Base-by-base conservation (phyloP, 2,113 vertebrate genomes). In the Cairina moschata region DNA sequence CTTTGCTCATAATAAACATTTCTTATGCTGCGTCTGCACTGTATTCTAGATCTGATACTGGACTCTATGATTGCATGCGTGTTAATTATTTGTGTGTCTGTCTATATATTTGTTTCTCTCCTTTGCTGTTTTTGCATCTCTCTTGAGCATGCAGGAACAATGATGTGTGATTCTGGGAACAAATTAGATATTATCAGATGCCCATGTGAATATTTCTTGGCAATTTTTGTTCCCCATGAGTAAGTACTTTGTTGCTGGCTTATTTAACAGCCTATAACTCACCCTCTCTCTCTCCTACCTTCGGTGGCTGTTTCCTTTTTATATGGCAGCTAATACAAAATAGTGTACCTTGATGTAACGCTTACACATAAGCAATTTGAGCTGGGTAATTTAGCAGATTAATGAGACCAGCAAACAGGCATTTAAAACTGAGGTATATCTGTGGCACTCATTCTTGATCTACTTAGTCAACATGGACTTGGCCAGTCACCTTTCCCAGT, bases 301-400 rank as follows among this genome's bases (percentile, higher is more conserved):
- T 94, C 46, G 3, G 82, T 82, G 80, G 77, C 93, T 95, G 95
- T 97, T 95, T 97, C 96, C 93, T 96, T 87, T 96, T 96, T 88
- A 32, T 81, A 87, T 73, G 93, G 79, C 91, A 96, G 94, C 91
- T 97, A 92, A 95, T 97, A 96, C 95, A 91, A 94, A 97, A 91
- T 96, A 94, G 97, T 87, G 91, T 96, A 96, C 91, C 88, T 97
- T 95, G 95, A 97, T 95, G 93, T 96, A 96, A 92, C 90, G 86
- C 95, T 97, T 96, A 88, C 89, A 97, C 93, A 95, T 62, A 67
- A 88, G 97, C 94, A 95, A 96, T 92, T 68, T 94, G 97, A 97
- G 96, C 93, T 68, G 94, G 93, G 97, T 94, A 97, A 97, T 97
- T 97, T 96, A 96, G 85, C 96, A 97, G 97, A 97, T 97, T 97